phyloP scores from a whole-genome alignment of 37 sponge, comb jelly and placozoan genomes.

The Ianthella basta region DNA sequence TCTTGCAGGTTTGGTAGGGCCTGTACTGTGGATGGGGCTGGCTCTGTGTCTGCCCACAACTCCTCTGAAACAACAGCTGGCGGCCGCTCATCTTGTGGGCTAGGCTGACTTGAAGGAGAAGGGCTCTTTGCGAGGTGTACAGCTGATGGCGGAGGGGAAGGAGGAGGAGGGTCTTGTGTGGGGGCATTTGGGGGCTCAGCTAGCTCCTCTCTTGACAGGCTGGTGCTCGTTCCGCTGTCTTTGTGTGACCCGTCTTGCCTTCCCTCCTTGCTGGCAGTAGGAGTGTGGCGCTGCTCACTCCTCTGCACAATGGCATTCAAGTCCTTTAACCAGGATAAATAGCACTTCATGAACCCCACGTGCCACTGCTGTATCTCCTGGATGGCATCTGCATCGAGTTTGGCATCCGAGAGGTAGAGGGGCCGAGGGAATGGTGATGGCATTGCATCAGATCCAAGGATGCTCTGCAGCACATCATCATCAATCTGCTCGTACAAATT shows the following conservation, averaged over 20 bases:
- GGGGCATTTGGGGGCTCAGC: background rate
- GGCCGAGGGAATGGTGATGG: conserved; percentile 11
- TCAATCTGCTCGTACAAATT: conserved; percentile 22
- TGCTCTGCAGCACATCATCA: background rate
- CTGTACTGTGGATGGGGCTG: no score
- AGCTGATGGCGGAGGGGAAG: no score
- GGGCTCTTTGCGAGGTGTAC: background rate
- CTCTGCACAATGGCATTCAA: background rate
- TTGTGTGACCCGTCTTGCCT: background rate
- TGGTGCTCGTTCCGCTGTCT: no score
- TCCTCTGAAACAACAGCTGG: no score
- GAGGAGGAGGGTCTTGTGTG: background rate
- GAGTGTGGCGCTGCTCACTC: background rate
- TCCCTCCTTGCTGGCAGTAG: background rate
- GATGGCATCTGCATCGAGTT: background rate
- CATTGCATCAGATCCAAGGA: background rate
- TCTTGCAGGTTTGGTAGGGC: no score
- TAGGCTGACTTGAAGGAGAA: background rate
- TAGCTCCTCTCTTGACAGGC: no score
- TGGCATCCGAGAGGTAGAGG: background rate
- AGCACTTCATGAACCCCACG: background rate
- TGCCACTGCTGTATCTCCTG: conserved; percentile 26
- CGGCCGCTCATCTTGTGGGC: no score
- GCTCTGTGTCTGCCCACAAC: no score
- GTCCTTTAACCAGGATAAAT: background rate